A percentile compares a stretch with the other conserved stretches of the same genome.
Conservation (phyloP, 1,140 invertebrate genomes). For the Drosophila mauritiana region DNA sequence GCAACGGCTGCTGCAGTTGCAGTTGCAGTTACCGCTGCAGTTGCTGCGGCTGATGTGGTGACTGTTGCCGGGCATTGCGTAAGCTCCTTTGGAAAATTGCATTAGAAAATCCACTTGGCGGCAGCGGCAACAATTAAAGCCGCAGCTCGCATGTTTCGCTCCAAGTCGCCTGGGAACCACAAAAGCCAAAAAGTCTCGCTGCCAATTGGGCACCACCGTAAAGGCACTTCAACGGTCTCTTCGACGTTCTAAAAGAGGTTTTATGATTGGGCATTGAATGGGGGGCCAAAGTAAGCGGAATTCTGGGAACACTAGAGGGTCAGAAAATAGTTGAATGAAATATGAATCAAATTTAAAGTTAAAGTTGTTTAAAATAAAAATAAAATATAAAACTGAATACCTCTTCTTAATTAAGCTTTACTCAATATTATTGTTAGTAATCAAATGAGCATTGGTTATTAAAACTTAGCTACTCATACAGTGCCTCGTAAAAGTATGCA, state of each 20-base stretch:
- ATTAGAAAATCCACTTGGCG: slow-evolving; percentile 80
- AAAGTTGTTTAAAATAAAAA: no score
- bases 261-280: slow-evolving; percentile 9
- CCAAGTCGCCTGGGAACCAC: slow-evolving; percentile 77
- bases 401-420: no score
- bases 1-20: slow-evolving; percentile 34
- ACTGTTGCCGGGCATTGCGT: slow-evolving; percentile 57
- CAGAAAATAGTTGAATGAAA: background rate
- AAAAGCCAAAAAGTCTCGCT: slow-evolving; percentile 67
- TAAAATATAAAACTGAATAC: no score
- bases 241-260: slow-evolving; percentile 60
- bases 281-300: background rate
- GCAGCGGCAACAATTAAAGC: slow-evolving; percentile 78
- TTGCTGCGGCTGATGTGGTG: slow-evolving; percentile 44
- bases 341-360: background rate
- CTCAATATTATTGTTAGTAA: no score
- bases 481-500: slow-evolving; percentile 14
- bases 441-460: no score
- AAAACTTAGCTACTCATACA: slow-evolving; percentile 1
- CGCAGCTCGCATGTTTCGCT: slow-evolving; percentile 73
- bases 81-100: slow-evolving; percentile 73
- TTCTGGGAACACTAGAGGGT: background rate
- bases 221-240: slow-evolving; percentile 32
- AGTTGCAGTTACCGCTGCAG: slow-evolving; percentile 21
- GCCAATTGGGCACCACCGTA: slow-evolving; percentile 21